Evolutionary conservation across 2,113 vertebrate species (phyloP).

Genomic region (Butorides virescens): DNA sequence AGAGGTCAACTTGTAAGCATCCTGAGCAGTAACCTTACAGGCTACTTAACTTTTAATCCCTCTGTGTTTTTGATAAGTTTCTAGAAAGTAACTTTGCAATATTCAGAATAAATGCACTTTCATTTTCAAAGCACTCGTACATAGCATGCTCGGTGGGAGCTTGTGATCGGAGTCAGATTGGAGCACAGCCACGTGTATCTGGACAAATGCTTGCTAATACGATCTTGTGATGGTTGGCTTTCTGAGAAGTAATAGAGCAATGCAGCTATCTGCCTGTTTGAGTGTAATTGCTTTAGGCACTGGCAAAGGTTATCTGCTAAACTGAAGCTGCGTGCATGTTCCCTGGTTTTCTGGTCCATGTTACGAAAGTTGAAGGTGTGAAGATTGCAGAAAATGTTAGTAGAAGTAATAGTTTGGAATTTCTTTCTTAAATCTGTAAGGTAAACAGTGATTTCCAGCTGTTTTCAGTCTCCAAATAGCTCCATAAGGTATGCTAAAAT

Average conservation of each 20-base stretch:
- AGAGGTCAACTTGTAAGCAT: background rate
- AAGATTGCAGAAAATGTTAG: background rate
- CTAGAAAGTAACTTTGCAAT: background rate
- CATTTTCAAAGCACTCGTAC: background rate
- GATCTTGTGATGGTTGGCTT: background rate
- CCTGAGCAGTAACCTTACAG: background rate
- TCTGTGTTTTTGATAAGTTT: background rate
- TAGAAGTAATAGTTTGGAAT: background rate
- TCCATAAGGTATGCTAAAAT: background rate
- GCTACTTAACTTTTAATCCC: background rate
- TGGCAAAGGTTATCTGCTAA: background rate
- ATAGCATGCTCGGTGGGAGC: background rate
- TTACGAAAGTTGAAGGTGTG: background rate
- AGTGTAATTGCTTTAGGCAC: background rate
- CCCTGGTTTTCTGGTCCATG: background rate
- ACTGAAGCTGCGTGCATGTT: background rate
- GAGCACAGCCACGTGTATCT: background rate
- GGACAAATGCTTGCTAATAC: background rate
- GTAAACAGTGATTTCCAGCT: background rate
- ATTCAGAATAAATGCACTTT: background rate
- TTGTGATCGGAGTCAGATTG: background rate
- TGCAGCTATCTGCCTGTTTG: background rate
- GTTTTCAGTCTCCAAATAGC: background rate
- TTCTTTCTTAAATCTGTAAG: background rate
- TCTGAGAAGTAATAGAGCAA: background rate